Conservation (phyloP, 2,797 vertebrate species). For the Clarias platycephalus region DNA sequence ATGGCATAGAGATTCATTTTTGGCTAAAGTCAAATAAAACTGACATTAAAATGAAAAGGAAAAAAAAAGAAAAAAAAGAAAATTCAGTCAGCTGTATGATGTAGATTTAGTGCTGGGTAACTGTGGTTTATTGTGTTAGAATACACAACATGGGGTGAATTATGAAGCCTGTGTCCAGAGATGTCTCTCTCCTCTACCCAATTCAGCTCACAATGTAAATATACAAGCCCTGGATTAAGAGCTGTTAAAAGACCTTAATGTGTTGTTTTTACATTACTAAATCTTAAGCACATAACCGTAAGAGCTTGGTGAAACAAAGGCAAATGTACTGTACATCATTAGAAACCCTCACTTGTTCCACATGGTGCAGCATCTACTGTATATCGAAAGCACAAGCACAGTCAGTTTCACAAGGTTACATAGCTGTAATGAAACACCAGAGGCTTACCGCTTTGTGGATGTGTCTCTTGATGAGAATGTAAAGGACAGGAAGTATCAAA, state of each 20-base stretch:
- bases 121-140: background rate
- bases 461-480: slow-evolving; percentile 91
- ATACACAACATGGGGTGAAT: background rate
- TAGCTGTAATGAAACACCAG: slow-evolving; percentile 2
- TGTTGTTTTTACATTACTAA: background rate
- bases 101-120: background rate
- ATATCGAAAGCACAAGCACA: slow-evolving; percentile 8
- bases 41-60: slow-evolving; percentile 1
- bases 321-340: background rate
- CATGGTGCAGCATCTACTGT: background rate
- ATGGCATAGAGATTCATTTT: background rate
- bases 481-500: slow-evolving; percentile 84
- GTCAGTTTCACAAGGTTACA: slow-evolving; percentile 9
- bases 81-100: background rate
- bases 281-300: background rate
- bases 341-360: background rate
- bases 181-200: background rate
- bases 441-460: slow-evolving; percentile 85
- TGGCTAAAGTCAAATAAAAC: background rate
- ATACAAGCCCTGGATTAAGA: background rate
- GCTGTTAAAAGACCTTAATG: background rate
- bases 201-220: background rate
- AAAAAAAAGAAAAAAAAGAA: background rate
- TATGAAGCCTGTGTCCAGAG: background rate
- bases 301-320: background rate